phyloP scores from a whole-genome alignment of 2,797 vertebrate genomes.

The Poeciliopsis presidionis region DNA sequence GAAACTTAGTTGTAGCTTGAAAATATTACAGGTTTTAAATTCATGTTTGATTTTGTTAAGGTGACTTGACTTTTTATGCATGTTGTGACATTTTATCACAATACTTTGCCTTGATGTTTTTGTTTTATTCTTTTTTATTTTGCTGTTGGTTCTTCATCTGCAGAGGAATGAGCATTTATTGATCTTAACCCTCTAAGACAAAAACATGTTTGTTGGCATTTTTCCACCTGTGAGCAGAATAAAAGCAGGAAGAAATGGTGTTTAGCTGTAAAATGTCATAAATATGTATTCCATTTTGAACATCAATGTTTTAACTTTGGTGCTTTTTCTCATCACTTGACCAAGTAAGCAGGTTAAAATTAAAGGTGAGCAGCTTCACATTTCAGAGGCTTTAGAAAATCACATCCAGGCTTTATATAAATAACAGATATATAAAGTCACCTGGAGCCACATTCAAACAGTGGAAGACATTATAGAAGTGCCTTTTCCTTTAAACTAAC shows the following conservation, averaged over 20 bases:
- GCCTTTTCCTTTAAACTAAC: background rate
- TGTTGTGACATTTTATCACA: slow-evolving; percentile 7
- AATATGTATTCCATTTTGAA: background rate
- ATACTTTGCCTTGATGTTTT: slow-evolving; percentile 3
- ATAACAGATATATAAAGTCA: background rate
- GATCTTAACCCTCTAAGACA: slow-evolving; percentile 4
- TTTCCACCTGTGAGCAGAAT: background rate
- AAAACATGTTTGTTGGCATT: background rate
- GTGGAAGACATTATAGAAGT: background rate
- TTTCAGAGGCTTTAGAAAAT: background rate
- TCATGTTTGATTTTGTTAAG: slow-evolving; percentile 13
- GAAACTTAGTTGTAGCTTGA: slow-evolving; percentile 10
- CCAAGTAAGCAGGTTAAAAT: background rate
- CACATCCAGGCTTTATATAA: background rate
- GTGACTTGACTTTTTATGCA: slow-evolving; percentile 6
- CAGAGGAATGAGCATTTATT: slow-evolving; percentile 2
- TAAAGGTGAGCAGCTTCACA: background rate
- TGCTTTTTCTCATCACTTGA: slow-evolving; percentile 2
- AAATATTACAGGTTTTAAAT: slow-evolving; percentile 2
- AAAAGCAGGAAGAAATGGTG: background rate
- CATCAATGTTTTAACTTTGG: background rate
- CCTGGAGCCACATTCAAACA: background rate
- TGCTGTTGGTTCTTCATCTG: background rate
- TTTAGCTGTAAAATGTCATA: slow-evolving; percentile 1
- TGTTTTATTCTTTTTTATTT: slow-evolving; percentile 2